Evolutionary conservation across 2,797 vertebrate species (phyloP).

Genomic region (Miichthys miiuy): DNA sequence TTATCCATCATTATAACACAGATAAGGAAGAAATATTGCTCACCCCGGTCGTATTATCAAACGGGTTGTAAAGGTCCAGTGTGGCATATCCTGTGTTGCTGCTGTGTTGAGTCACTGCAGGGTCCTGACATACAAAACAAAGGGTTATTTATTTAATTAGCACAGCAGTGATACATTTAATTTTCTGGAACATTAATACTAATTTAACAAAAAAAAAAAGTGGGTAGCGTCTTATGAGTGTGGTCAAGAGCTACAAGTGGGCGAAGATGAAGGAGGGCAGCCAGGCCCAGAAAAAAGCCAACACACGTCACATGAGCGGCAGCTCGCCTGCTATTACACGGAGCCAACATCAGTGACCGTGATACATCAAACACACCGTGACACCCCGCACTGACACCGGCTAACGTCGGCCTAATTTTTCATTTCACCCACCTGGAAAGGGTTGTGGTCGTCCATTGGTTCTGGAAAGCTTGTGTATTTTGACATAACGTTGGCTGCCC

Average conservation of each 20-base stretch:
- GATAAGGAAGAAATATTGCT: constrained; percentile 40
- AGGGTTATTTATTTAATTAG: neutral
- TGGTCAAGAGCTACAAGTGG: constrained; percentile 44
- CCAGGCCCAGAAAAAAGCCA: constrained; percentile 30
- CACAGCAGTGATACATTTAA: neutral
- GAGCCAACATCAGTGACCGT: constrained; percentile 7
- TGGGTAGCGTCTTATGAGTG: neutral
- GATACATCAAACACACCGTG: constrained; percentile 11
- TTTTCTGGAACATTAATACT: neutral
- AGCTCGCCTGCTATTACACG: constrained; percentile 56
- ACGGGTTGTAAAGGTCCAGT: constrained; percentile 95
- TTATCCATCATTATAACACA: neutral
- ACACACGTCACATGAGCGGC: constrained; percentile 70
- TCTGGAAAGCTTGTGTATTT: constrained; percentile 85
- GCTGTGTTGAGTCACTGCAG: constrained; percentile 90
- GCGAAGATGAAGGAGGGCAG: neutral
- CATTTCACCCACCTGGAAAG: constrained; percentile 83
- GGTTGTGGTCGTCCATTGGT: constrained; percentile 83
- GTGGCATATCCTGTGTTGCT: constrained; percentile 89
- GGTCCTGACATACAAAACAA: constrained; percentile 84
- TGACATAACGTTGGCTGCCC: constrained; percentile 70
- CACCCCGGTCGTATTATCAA: constrained; percentile 88
- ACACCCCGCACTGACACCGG: neutral
- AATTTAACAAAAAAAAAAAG: neutral
- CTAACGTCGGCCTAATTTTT: neutral